Percentiles rank a stretch among this genome's conserved stretches.
Evolutionary conservation across 2,113 vertebrate species (phyloP).

Genomic region (Entomyzon cyanotis): DNA sequence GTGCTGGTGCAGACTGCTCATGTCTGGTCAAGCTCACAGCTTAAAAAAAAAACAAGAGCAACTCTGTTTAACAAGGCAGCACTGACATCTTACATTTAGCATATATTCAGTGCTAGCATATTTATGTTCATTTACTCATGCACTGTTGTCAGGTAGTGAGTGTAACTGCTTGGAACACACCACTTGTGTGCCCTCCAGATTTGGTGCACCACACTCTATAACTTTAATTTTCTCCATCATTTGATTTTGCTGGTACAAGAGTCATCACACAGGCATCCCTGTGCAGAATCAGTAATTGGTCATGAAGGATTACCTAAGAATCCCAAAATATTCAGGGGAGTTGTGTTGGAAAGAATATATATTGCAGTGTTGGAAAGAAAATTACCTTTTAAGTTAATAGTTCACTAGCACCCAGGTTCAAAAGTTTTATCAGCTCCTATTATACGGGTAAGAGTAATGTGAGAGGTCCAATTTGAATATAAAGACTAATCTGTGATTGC

Average conservation of each 20-base stretch:
- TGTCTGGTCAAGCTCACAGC: constrained; percentile 95
- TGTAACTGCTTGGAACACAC: not conserved
- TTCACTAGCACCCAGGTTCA: not conserved
- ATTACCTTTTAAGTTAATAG: not conserved
- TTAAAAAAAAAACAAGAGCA: constrained; percentile 75
- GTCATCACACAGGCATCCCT: not conserved
- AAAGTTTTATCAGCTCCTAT: not conserved
- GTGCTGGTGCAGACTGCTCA: constrained; percentile 94
- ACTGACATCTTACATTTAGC: constrained; percentile 50
- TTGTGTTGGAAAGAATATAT: not conserved
- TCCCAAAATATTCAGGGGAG: not conserved
- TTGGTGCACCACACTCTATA: not conserved
- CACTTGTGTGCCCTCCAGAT: not conserved
- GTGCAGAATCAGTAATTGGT: not conserved
- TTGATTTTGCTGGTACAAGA: not conserved
- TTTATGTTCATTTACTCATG: not conserved
- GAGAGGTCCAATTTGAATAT: not conserved
- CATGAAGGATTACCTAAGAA: not conserved
- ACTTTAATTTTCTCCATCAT: not conserved
- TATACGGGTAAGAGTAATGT: not conserved
- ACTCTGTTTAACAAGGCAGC: constrained; percentile 70
- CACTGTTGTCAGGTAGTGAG: not conserved
- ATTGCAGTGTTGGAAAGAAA: not conserved
- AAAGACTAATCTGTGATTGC: not conserved
- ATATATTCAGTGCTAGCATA: constrained; percentile 34